phyloP scores from a whole-genome alignment of 2,888 invertebrate genomes.

The Brenthis hecate region DNA sequence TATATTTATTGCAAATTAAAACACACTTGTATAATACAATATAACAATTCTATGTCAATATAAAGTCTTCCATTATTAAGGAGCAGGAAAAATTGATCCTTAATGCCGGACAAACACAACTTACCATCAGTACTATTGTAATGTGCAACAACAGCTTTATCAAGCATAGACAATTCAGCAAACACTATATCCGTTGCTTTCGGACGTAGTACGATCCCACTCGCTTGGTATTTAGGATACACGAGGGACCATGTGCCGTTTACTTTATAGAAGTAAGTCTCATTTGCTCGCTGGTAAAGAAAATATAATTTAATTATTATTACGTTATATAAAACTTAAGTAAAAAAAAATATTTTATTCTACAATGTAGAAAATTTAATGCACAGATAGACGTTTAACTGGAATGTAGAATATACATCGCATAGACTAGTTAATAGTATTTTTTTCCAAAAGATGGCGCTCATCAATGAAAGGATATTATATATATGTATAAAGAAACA shows the following conservation, averaged over 20 bases:
- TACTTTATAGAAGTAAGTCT: conserved; percentile 84
- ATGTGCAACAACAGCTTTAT: conserved; percentile 67
- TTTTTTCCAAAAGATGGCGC: no score
- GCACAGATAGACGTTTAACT: no score
- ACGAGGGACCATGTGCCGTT: conserved; percentile 87
- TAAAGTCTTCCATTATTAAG: no score
- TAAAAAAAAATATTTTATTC: no score
- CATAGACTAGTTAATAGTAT: no score
- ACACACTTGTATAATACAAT: no score
- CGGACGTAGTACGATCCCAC: conserved; percentile 56
- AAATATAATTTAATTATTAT: background rate
- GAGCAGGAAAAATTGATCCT: no score
- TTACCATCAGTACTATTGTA: conserved; percentile 76
- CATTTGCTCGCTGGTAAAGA: conserved; percentile 77
- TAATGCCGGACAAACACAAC: conserved; percentile 28
- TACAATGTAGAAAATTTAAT: background rate
- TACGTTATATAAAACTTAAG: background rate
- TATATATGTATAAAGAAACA: no score
- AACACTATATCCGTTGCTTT: conserved; percentile 68
- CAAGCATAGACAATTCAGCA: conserved; percentile 64
- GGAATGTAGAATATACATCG: no score
- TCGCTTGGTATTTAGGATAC: conserved; percentile 64
- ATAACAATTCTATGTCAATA: no score
- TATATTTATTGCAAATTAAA: no score
- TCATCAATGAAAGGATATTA: no score